Percentiles rank a stretch among this genome's conserved stretches.
Evolutionary conservation across 2,797 vertebrate species (phyloP).

Genomic region (Valencia hispanica): DNA sequence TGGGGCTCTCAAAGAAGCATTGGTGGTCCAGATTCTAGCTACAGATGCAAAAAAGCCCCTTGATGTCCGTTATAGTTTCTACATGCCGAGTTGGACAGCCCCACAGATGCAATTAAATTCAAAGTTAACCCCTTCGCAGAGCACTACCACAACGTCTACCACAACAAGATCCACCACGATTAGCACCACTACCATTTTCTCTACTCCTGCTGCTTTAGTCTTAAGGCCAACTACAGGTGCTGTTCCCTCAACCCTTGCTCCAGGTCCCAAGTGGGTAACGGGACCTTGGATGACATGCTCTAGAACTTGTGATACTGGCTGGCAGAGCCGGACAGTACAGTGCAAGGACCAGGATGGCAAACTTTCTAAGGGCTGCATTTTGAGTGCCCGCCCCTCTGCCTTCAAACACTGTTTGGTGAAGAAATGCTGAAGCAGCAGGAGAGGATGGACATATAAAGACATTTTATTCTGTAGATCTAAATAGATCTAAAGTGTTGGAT

Average conservation of each 20-base stretch:
- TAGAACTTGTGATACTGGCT: conserved; percentile 95
- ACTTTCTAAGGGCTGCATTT: conserved; percentile 89
- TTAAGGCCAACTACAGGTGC: conserved; percentile 67
- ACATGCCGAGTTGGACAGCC: conserved; percentile 81
- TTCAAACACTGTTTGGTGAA: conserved; percentile 95
- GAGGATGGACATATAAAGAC: not conserved
- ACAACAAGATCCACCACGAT: conserved; percentile 33
- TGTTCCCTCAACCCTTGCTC: conserved; percentile 36
- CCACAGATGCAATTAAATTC: conserved; percentile 43
- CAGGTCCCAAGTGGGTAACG: conserved; percentile 88
- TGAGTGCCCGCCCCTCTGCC: conserved; percentile 88
- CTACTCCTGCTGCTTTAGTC: conserved; percentile 21
- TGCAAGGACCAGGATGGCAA: conserved; percentile 91
- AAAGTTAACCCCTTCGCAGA: conserved; percentile 22
- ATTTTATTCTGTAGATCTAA: conserved; percentile 30
- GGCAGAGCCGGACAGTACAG: conserved; percentile 98
- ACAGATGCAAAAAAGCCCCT: conserved; percentile 90
- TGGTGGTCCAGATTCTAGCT: conserved; percentile 92
- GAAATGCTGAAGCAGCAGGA: conserved; percentile 85
- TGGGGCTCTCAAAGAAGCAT: conserved; percentile 85
- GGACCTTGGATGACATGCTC: conserved; percentile 94
- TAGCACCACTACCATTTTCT: conserved; percentile 45
- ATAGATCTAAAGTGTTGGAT: conserved; percentile 43
- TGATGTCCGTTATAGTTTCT: conserved; percentile 97
- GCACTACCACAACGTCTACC: conserved; percentile 33